phyloP scores from a whole-genome alignment of 2,797 vertebrate species.

The Sus cebifrons region DNA sequence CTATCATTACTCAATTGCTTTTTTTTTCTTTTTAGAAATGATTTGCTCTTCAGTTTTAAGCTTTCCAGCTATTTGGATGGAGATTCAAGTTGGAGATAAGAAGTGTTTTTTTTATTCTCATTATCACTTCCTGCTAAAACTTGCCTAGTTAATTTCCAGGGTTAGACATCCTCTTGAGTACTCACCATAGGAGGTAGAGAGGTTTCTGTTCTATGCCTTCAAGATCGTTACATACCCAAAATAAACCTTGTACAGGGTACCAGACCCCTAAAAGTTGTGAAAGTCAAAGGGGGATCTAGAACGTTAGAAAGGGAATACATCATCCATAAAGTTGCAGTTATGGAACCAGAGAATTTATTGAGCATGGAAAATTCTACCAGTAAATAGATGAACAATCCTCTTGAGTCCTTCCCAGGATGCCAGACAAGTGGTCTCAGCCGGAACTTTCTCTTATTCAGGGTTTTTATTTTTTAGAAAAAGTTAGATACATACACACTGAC shows the following conservation, averaged over 20 bases:
- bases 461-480: slow-evolving; percentile 78
- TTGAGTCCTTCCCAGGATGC: slow-evolving; percentile 71
- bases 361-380: slow-evolving; percentile 81
- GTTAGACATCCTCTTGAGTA: slow-evolving; percentile 29
- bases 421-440: slow-evolving; percentile 58
- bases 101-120: slow-evolving; percentile 41
- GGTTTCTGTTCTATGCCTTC: slow-evolving; percentile 44
- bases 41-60: slow-evolving; percentile 70
- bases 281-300: slow-evolving; percentile 74
- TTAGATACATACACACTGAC: slow-evolving; percentile 75
- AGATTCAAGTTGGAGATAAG: slow-evolving; percentile 46
- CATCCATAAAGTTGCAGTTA: slow-evolving; percentile 73
- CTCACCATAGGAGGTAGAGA: neutral
- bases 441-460: slow-evolving; percentile 84
- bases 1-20: slow-evolving; percentile 19
- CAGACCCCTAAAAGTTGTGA: slow-evolving; percentile 48
- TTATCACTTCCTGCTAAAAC: slow-evolving; percentile 69
- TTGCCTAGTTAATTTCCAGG: slow-evolving; percentile 64
- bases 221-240: slow-evolving; percentile 38
- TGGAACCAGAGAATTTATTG: slow-evolving; percentile 77
- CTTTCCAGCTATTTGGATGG: slow-evolving; percentile 76
- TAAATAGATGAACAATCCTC: slow-evolving; percentile 85
- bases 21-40: slow-evolving; percentile 67
- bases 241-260: slow-evolving; percentile 56
- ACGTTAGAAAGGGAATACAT: slow-evolving; percentile 57